phyloP scores from a whole-genome alignment of 1,140 invertebrate species.

The Lordiphosa clarofinis region DNA sequence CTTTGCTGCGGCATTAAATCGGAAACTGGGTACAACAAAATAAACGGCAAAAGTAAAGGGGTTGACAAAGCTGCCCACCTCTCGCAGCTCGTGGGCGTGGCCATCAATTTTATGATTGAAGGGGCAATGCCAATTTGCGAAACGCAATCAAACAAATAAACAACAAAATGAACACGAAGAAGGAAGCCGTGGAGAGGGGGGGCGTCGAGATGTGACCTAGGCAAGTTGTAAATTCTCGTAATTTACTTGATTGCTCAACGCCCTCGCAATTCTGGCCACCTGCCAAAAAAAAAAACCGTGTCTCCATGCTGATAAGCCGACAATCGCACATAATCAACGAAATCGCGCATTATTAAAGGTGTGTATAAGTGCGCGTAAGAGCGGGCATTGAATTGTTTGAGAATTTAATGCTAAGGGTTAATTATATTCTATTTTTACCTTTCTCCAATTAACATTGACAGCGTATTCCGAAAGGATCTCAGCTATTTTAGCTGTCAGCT shows the following conservation, averaged over 20 bases:
- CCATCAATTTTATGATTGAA: constrained; percentile 52
- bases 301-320: constrained; percentile 15
- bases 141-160: constrained; percentile 63
- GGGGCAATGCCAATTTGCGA: constrained; percentile 14
- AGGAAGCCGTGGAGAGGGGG: neutral
- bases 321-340: constrained; percentile 57
- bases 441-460: too few species aligned
- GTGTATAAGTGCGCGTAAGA: neutral
- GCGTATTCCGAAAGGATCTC: too few species aligned
- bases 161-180: constrained; percentile 21
- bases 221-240: constrained; percentile 47
- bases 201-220: too few species aligned
- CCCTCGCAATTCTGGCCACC: constrained; percentile 39
- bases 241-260: constrained; percentile 57
- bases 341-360: constrained; percentile 50
- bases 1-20: constrained; percentile 37
- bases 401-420: too few species aligned
- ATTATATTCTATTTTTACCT: too few species aligned
- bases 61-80: neutral
- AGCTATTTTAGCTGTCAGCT: too few species aligned
- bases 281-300: constrained; percentile 3
- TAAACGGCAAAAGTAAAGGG: constrained; percentile 1
- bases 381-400: too few species aligned
- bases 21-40: constrained; percentile 3
- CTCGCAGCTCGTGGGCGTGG: too few species aligned